Evolutionary conservation across 2,797 vertebrate species (phyloP), one percentile per base, ranked within the genome.

Genomic region (Aselliscus stoliczkanus): DNA sequence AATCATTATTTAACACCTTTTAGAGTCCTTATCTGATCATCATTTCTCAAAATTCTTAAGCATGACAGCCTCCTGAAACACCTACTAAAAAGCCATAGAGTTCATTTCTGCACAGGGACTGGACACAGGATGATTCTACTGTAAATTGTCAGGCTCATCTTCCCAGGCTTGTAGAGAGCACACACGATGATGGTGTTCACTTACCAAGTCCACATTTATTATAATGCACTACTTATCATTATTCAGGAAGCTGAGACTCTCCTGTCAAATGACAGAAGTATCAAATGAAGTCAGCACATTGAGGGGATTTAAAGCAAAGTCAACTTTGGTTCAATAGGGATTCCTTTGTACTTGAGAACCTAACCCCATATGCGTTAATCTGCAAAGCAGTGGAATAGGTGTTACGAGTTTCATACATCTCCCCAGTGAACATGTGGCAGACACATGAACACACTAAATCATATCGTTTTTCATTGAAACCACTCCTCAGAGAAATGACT

Each of bases 1-100:
- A 97, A 96, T 97, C 93, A 94, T 92, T 96, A 88, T 95, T 95
- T 97, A 96, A 90, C 56, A 84, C 39, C 27, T 89, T 69, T 93
- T 90, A 81, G 7, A 75, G 34, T 83, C 37, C 54, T 93, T 90
- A 95, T 77, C 86, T 84, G 76, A 88, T 92, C 92, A 95, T 92
- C 73, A 89, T 96, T 97, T 94, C 77, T 94, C 87, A 90, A 95
- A 92, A 92, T 80, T 70, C 50, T 81, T 82, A 93, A 96, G 75
- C 12, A 81, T 90, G 69, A 80, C 93, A 96, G 76, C 69, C 52
- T 94, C 84, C 92, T 90, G 62, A 88, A 95, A 95, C 81, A 90
- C 20, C 31, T 87, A 77, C 91, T 96, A 85, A 94, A 93, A 96
- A 80, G 85, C 31, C 56, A 77, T 94, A 54, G 8, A 95, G 54